phyloP scores from a whole-genome alignment of 2,888 invertebrate species.

The Ernsta delagoae region DNA sequence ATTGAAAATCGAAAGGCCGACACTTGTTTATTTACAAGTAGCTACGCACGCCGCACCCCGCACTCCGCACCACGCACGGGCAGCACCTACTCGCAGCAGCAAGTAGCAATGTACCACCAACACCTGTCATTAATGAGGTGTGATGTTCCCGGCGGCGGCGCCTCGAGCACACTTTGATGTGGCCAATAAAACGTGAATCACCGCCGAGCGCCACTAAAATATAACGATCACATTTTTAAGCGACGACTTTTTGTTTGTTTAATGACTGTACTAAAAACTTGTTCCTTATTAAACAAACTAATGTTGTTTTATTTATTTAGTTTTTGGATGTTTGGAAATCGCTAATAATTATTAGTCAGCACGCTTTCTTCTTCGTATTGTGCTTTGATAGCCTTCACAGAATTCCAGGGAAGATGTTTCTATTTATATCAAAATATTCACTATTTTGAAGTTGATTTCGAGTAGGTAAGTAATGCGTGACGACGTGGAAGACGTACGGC shows the following conservation, averaged over 20 bases:
- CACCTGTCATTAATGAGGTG: constrained; percentile 7
- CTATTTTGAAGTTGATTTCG: constrained; percentile 10
- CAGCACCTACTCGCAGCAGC: no score
- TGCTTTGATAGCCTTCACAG: background rate
- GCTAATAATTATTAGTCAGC: no score
- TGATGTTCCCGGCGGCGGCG: background rate
- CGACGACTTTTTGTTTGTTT: background rate
- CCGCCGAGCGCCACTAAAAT: constrained; percentile 1
- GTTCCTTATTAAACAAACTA: background rate
- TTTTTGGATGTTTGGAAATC: no score
- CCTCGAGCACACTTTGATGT: constrained; percentile 5
- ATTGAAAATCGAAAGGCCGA: background rate
- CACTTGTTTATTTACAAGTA: background rate
- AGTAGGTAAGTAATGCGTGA: background rate
- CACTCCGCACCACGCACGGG: no score
- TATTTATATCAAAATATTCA: constrained; percentile 4
- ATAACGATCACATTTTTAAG: constrained; percentile 10
- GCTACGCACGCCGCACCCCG: background rate
- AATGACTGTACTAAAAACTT: background rate
- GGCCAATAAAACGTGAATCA: constrained; percentile 9
- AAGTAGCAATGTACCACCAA: background rate
- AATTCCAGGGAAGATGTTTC: background rate
- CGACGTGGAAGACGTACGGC: constrained; percentile 10
- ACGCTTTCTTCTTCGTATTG: no score
- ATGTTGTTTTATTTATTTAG: background rate